Conservation (phyloP, 2,797 vertebrate species). For the Columba guinea region DNA sequence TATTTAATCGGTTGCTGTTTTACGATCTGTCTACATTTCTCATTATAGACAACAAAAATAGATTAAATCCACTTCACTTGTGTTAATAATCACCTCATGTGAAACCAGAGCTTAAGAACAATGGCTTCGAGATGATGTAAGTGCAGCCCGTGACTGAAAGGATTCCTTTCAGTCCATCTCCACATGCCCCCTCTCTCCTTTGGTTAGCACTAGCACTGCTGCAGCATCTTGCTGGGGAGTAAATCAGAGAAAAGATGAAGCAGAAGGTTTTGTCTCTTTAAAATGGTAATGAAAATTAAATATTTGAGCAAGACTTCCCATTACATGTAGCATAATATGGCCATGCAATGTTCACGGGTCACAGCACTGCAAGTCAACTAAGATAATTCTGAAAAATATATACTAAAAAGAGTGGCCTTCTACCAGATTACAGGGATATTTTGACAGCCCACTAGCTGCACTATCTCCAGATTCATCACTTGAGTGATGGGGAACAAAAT, state of each 20-base stretch:
- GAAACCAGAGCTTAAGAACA: neutral
- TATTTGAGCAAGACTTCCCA: neutral
- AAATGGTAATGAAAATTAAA: neutral
- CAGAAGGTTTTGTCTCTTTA: neutral
- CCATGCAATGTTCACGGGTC: neutral
- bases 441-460: neutral
- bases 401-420: neutral
- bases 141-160: neutral
- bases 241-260: neutral
- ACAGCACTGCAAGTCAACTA: neutral
- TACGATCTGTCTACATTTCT: neutral
- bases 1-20: neutral
- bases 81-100: neutral
- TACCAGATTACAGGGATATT: neutral
- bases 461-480: neutral
- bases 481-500: neutral
- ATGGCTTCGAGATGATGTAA: neutral
- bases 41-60: neutral
- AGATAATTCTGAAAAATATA: neutral
- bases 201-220: neutral
- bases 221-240: neutral
- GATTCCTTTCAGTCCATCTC: neutral
- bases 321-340: neutral
- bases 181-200: accelerated
- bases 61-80: neutral